Evolutionary conservation across 2,113 vertebrate genomes (phyloP), one percentile per base, ranked within the genome.

Genomic region (Dicentrarchus labrax): DNA sequence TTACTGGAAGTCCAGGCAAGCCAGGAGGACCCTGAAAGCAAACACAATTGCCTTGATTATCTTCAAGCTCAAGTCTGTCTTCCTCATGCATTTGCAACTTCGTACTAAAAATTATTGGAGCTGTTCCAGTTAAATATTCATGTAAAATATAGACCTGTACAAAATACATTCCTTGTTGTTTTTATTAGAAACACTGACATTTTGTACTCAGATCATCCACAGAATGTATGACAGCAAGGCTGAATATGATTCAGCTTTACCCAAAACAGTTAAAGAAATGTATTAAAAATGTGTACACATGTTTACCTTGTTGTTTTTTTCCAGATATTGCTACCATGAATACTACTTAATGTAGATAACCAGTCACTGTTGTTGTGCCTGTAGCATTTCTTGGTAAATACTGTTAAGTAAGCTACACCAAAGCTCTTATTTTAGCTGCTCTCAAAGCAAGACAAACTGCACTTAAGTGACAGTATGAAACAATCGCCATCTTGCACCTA

Each of bases 1-100:
- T 94, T 86, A 96, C 95, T 1, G 92, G 91, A 24, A 93, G 82
- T 89, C 95, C 95, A 72, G 94, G 95, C n/a, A 89, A 15, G 39
- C 95, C 95, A 80, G 95, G 89, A 78, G 90, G 87, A 83, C 95
- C 95, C 95, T 96, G 76, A 80, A 89, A 93, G 47, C 5, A 77
- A 68, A 90, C 1, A 70, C 4, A 83, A 60, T 39, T 30, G 0
- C 9, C 17, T 22, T 41, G 38, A 50, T 89, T 86, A 83, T 73
- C 72, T 82, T 7, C 10, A 54, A 39, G 70, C 8, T 68, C 5
- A 3, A 0, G 7, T 21, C 5, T 41, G 16, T 54, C 3, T 54
- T 47, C 6, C 67, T 21, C 5, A 6, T 64, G 12, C 24, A 53
- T 65, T 70, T 76, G 8, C 13, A 60, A 45, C 10, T 73, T 67